Base-by-base conservation (phyloP, 2,113 vertebrate genomes). In the Gila orcuttii region DNA sequence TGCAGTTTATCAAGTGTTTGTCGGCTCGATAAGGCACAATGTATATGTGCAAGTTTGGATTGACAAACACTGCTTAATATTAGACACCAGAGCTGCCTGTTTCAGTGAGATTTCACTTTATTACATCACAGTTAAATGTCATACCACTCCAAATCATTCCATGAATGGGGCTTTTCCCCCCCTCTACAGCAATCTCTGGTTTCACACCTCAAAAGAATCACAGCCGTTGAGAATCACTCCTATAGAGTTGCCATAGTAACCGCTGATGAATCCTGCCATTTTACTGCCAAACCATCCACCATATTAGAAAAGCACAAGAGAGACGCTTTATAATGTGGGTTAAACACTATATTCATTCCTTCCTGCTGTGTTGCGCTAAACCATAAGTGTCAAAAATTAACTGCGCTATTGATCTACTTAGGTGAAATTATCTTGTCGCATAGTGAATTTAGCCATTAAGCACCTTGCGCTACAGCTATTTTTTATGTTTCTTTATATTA, bases 241-340 rank as follows among this genome's bases (percentile, higher is more conserved):
- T 78, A 59, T 80, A 82, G 80, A 84, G 87, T 90, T 91, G 83
- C 87, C 88, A 90, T 89, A 85, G 86, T 31, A 86, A 89, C 83
- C 19, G 62, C 36, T 59, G 71, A 85, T 71, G 50, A 83, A 36
- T 83, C 74, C 69, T 83, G 78, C 83, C 82, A 66, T 80, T 83
- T 83, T 73, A 73, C 66, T 83, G 66, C 33, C 47, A 59, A 83
- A 39, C 79, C 66, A 42, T 83, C 75, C 75, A 50, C 52, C 79
- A 73, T 83, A 77, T 62, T 31, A 83, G 64, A 45, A 28, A 75
- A 83, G 83, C 83, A 86, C 86, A 66, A 75, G 45, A 59, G 36
- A 31, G 39, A 64, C 2, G 78, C 55, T 19, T 7, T 60, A 62
- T n/a, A 42, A 45, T 42, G 78, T 52, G 47, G 45, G 25, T 52